Conservation (phyloP, 2,888 invertebrate genomes). For the Neoaliturus tenellus region DNA sequence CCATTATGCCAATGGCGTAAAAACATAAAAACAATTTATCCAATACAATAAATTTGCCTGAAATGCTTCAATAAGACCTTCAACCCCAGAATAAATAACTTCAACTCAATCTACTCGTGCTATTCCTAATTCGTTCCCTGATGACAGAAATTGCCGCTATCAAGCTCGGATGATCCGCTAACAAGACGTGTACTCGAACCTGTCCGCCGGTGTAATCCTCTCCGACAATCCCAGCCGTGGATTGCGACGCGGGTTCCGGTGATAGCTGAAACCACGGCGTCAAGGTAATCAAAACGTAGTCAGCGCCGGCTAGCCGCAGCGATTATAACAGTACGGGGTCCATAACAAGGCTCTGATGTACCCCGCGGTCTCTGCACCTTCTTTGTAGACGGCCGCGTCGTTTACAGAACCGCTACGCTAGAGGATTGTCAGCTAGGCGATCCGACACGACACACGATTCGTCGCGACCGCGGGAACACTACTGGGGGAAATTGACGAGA, state of each 20-base stretch:
- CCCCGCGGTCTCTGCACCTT: background rate
- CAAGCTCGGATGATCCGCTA: background rate
- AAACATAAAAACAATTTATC: too few species aligned
- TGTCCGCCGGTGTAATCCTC: background rate
- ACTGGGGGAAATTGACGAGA: too few species aligned
- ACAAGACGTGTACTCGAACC: background rate
- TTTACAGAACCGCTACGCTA: conserved; percentile 22
- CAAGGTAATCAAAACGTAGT: conserved; percentile 49
- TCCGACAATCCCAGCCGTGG: background rate
- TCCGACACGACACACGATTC: too few species aligned
- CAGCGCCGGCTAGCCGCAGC: conserved; percentile 9
- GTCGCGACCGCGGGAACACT: too few species aligned
- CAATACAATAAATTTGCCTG: too few species aligned
- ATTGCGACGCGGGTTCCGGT: background rate
- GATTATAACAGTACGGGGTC: conserved; percentile 48
- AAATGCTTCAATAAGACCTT: too few species aligned
- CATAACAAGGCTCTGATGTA: conserved; percentile 34
- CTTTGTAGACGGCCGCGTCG: conserved; percentile 1
- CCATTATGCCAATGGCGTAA: too few species aligned
- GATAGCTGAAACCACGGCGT: conserved; percentile 21
- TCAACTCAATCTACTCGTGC: background rate
- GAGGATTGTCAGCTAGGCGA: too few species aligned
- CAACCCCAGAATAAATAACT: background rate
- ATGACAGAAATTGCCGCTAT: background rate
- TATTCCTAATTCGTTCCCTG: background rate